Conservation (phyloP, 2,113 vertebrate species). For the Recurvirostra avosetta region DNA sequence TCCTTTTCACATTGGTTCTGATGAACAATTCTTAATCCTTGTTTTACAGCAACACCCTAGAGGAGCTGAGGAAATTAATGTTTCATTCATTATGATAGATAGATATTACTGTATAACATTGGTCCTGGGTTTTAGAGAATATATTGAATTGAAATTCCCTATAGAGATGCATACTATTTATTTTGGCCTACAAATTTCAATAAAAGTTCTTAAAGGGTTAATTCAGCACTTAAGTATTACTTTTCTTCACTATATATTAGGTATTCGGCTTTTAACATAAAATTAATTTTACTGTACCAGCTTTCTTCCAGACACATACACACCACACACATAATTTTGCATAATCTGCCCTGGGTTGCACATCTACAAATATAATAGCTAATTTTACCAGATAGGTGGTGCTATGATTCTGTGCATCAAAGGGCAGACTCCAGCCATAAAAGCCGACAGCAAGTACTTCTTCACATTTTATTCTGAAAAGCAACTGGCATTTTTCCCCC, state of each 20-base stretch:
- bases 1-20: neutral
- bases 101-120: neutral
- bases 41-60: neutral
- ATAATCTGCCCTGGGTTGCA: neutral
- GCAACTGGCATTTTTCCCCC: conserved; percentile 1
- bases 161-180: neutral
- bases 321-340: neutral
- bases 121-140: neutral
- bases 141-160: neutral
- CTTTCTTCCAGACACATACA: neutral
- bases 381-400: conserved; percentile 52
- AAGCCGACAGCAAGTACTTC: neutral
- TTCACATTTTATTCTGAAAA: conserved; percentile 59
- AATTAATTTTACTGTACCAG: neutral
- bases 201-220: neutral
- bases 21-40: conserved; percentile 15
- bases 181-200: neutral
- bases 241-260: neutral
- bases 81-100: neutral
- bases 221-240: neutral
- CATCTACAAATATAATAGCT: neutral
- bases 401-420: conserved; percentile 49
- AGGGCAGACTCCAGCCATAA: neutral
- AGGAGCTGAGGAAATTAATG: conserved; percentile 7
- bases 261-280: neutral